Conservation (phyloP, 2,797 vertebrate genomes). For the Microtus obscurus region DNA sequence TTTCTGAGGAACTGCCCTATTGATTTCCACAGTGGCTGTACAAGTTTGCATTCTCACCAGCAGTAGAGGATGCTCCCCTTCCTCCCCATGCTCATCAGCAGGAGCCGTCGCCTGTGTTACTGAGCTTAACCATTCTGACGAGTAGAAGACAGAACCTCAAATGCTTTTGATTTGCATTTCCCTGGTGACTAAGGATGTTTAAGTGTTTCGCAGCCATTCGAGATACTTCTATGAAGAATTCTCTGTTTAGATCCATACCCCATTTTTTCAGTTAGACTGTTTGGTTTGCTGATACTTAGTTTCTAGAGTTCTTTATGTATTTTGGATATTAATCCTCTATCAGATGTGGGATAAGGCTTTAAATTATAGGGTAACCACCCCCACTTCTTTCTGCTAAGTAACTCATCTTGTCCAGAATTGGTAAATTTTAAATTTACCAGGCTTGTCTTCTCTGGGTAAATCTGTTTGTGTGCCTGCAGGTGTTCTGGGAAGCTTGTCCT, state of each 20-base stretch:
- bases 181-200: not conserved
- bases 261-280: not conserved
- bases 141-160: not conserved
- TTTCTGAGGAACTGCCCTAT: not conserved
- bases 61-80: not conserved
- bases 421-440: conserved; percentile 4
- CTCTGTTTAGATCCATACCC: not conserved
- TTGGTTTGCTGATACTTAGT: not conserved
- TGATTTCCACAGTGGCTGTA: not conserved
- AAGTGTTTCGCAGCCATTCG: not conserved
- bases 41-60: not conserved
- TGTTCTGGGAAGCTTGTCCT: not conserved
- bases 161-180: not conserved
- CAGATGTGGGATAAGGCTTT: not conserved
- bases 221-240: not conserved
- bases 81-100: not conserved
- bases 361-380: not conserved
- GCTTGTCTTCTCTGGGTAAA: not conserved
- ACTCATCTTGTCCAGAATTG: not conserved
- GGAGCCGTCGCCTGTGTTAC: not conserved
- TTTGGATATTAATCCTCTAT: not conserved
- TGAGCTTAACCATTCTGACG: not conserved
- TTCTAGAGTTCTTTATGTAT: not conserved
- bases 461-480: not conserved
- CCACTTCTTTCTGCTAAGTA: not conserved